phyloP scores from a whole-genome alignment of 2,797 vertebrate genomes.

The Pelochelys cantorii region DNA sequence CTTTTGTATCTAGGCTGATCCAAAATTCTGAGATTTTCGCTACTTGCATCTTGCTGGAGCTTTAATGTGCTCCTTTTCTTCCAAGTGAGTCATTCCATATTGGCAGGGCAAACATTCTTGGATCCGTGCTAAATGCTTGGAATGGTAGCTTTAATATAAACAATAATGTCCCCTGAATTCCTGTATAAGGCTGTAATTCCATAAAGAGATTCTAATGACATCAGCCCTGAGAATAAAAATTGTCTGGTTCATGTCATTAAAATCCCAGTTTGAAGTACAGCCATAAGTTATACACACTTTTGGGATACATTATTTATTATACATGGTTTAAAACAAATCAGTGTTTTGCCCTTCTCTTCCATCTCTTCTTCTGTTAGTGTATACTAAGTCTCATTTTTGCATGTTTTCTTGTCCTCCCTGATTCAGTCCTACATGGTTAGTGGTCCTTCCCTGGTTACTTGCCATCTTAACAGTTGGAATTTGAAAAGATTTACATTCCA shows the following conservation, averaged over 20 bases:
- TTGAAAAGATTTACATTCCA: constrained; percentile 78
- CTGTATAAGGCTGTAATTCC: constrained; percentile 75
- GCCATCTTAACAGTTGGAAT: constrained; percentile 56
- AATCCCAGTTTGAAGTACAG: constrained; percentile 60
- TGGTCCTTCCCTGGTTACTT: background rate
- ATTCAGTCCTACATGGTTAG: constrained; percentile 21
- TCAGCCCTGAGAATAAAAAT: constrained; percentile 46
- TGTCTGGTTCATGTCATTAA: constrained; percentile 63
- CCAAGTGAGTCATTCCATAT: constrained; percentile 81
- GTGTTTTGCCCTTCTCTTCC: constrained; percentile 13
- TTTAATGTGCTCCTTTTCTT: constrained; percentile 79
- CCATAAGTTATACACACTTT: constrained; percentile 56
- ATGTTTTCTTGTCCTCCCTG: constrained; percentile 31
- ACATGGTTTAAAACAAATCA: constrained; percentile 55
- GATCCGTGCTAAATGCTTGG: constrained; percentile 77
- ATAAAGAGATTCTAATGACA: constrained; percentile 72
- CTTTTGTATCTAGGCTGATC: constrained; percentile 75
- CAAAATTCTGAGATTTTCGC: constrained; percentile 80
- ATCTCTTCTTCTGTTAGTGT: background rate
- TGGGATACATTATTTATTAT: constrained; percentile 73
- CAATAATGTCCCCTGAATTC: constrained; percentile 63
- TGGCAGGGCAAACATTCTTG: constrained; percentile 79
- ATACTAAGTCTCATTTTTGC: constrained; percentile 24
- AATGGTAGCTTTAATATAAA: constrained; percentile 82
- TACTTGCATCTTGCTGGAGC: constrained; percentile 78